Percentiles rank a stretch among this genome's conserved stretches.
Conservation (phyloP, 2,113 vertebrate genomes). For the Ariopsis seemanni region DNA sequence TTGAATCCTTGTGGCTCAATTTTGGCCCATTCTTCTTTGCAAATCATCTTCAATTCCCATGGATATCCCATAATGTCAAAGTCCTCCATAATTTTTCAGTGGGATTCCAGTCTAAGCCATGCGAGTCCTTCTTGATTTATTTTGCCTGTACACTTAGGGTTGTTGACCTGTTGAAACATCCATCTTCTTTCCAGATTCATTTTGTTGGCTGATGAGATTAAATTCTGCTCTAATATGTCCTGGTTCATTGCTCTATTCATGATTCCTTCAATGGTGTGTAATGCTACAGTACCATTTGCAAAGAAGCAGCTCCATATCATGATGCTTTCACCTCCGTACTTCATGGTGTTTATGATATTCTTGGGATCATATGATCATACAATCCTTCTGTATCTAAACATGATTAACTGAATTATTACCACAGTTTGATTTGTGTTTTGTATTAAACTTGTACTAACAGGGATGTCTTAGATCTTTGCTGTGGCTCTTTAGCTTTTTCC, state of each 20-base stretch:
- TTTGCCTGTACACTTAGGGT: neutral
- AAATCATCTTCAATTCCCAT: neutral
- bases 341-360: neutral
- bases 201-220: neutral
- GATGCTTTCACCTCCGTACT: neutral
- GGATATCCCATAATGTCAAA: neutral
- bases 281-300: neutral
- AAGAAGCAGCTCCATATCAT: neutral
- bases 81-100: neutral
- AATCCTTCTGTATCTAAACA: neutral
- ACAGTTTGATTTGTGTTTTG: neutral
- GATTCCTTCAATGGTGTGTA: neutral
- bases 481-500: neutral
- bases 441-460: neutral
- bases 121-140: neutral
- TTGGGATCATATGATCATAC: neutral
- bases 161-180: neutral
- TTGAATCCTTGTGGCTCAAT: neutral
- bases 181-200: neutral
- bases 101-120: neutral
- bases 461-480: neutral
- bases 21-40: neutral
- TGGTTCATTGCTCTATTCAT: neutral
- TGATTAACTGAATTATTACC: neutral
- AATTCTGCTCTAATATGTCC: neutral